A percentile compares a stretch with the other conserved stretches of the same genome.
Conservation (phyloP, 2,113 vertebrate species). For the Raja brachyura region DNA sequence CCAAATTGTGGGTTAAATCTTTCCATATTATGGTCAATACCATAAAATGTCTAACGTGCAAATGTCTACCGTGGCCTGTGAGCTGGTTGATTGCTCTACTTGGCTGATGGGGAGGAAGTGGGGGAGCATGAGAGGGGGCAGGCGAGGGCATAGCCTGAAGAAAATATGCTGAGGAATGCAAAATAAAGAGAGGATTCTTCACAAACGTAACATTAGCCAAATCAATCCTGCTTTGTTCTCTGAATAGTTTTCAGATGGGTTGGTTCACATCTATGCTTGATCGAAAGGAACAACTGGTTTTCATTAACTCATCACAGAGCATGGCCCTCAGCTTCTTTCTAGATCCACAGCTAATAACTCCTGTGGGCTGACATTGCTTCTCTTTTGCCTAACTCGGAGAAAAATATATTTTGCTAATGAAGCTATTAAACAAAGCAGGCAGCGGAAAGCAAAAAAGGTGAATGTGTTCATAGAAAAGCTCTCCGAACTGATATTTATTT, state of each 20-base stretch:
- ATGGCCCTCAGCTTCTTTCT: neutral
- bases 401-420: neutral
- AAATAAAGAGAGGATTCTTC: neutral
- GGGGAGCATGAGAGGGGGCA: neutral
- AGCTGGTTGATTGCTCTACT: neutral
- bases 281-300: conserved; percentile 18
- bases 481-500: neutral
- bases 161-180: neutral
- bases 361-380: neutral
- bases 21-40: too few relatives aligned
- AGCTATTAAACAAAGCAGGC: neutral
- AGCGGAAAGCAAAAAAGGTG: neutral
- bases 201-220: neutral
- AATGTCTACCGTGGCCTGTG: neutral
- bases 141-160: conserved; percentile 34
- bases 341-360: neutral
- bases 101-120: neutral
- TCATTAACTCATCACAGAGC: conserved; percentile 22
- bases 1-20: too few relatives aligned
- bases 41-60: too few relatives aligned
- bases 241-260: conserved; percentile 13
- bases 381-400: neutral
- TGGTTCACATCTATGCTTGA: neutral
- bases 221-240: conserved; percentile 32
- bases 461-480: neutral